A percentile compares a stretch with the other conserved stretches of the same genome.
phyloP scores from a whole-genome alignment of 2,888 invertebrate species.

The Lasioglossum pauxillum region DNA sequence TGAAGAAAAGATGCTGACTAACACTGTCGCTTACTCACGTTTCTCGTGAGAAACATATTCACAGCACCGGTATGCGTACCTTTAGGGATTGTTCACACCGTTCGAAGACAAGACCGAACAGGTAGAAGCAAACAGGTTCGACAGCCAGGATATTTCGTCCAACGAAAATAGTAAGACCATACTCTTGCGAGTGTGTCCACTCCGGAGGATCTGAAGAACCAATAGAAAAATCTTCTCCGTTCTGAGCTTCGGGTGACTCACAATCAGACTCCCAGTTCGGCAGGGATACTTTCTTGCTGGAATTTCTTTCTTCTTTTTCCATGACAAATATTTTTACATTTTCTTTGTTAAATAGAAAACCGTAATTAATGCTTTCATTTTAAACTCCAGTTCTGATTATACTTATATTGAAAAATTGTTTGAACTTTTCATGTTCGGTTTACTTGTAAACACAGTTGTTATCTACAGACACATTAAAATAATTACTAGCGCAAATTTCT shows the following conservation, averaged over 20 bases:
- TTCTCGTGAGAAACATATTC: conserved; percentile 55
- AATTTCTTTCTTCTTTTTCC: too few relatives aligned
- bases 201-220: conserved; percentile 1
- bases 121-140: conserved; percentile 24
- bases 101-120: background rate
- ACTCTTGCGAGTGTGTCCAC: background rate
- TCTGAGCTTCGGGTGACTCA: background rate
- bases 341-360: too few relatives aligned
- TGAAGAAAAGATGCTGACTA: conserved; percentile 59
- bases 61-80: conserved; percentile 48
- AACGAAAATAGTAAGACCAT: conserved; percentile 18
- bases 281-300: too few relatives aligned
- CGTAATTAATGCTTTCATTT: too few relatives aligned
- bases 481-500: too few relatives aligned
- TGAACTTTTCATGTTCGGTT: too few relatives aligned
- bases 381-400: too few relatives aligned
- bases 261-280: too few relatives aligned
- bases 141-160: conserved; percentile 29
- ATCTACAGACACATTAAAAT: too few relatives aligned
- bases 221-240: background rate
- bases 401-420: too few relatives aligned
- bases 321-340: too few relatives aligned
- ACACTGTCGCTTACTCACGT: conserved; percentile 66
- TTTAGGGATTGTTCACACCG: conserved; percentile 33
- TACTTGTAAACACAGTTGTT: too few relatives aligned